These are phyloP conservation scores for Dendroctonus ponderosae DNA, from an alignment of 1,140 invertebrate genomes.

Conservation along the genomic window DNA sequence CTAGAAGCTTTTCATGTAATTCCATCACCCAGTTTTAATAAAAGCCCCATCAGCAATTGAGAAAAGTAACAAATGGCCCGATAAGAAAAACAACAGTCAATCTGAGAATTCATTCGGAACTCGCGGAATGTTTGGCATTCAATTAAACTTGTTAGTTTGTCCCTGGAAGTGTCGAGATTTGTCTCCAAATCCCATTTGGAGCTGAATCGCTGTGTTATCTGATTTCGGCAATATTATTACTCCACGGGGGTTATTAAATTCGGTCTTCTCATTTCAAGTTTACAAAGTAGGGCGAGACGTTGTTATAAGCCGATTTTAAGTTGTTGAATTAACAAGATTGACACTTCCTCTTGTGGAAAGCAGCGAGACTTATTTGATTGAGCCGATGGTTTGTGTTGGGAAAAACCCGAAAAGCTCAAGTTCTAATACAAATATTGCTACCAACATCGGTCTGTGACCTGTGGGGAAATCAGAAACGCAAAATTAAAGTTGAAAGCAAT, in stretches of 20 bases:
- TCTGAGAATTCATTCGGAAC: slow-evolving; percentile 13
- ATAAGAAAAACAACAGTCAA: slow-evolving; percentile 12
- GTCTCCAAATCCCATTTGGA: slow-evolving; percentile 19
- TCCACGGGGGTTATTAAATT: slow-evolving; percentile 17
- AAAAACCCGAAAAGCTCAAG: slow-evolving; percentile 1
- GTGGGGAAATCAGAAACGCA: slow-evolving; percentile 15
- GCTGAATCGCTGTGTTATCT: slow-evolving; percentile 17
- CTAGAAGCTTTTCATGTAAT: too few species aligned
- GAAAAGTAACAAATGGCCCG: slow-evolving; percentile 5
- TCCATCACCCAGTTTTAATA: not conserved
- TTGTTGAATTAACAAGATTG: too few species aligned
- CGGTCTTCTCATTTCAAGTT: slow-evolving; percentile 7
- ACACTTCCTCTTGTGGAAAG: too few species aligned
- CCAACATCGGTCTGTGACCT: slow-evolving; percentile 3
- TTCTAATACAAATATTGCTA: slow-evolving; percentile 6
- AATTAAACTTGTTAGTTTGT: slow-evolving; percentile 29
- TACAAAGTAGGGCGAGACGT: not conserved
- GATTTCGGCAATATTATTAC: slow-evolving; percentile 11
- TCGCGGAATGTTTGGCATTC: slow-evolving; percentile 26
- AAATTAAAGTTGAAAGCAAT: slow-evolving; percentile 14
- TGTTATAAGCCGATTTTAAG: too few species aligned
- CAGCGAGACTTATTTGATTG: too few species aligned
- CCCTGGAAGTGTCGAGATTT: slow-evolving; percentile 25
- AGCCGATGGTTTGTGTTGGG: not conserved
- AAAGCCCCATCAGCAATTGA: not conserved